These are phyloP conservation scores for Xiphophorus hellerii DNA, from an alignment of 2,113 vertebrate species.

Conservation along the genomic window DNA sequence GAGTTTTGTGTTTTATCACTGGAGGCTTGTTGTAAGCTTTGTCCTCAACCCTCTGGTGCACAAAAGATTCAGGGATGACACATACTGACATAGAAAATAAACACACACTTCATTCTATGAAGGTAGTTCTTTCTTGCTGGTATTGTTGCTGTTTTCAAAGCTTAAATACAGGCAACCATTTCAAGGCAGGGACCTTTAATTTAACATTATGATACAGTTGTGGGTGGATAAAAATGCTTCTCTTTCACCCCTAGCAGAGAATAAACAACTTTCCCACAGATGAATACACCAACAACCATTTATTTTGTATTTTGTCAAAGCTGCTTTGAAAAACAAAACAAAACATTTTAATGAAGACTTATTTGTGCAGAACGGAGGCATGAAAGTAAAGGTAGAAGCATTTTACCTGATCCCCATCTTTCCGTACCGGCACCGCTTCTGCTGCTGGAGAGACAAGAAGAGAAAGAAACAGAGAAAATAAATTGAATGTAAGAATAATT, in stretches of 20 bases:
- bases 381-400: conserved; percentile 8
- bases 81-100: neutral
- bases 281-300: neutral
- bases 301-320: conserved; percentile 22
- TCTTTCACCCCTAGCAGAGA: conserved; percentile 27
- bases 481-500: conserved; percentile 17
- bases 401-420: conserved; percentile 85
- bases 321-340: conserved; percentile 5
- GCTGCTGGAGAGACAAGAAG: conserved; percentile 66
- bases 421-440: conserved; percentile 81
- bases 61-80: neutral
- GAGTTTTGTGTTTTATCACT: neutral
- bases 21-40: neutral
- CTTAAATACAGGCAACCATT: conserved; percentile 1
- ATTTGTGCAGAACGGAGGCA: conserved; percentile 1
- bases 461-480: conserved; percentile 12
- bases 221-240: conserved; percentile 11
- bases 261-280: neutral
- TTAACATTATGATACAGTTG: conserved; percentile 20
- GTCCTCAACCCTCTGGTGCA: neutral
- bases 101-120: neutral
- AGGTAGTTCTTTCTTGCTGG: neutral
- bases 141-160: neutral
- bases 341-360: conserved; percentile 14
- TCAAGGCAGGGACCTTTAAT: neutral